Percentiles rank a stretch among this genome's conserved stretches.
Conservation (phyloP, 2,797 vertebrate genomes). For the Pelodytes ibericus region DNA sequence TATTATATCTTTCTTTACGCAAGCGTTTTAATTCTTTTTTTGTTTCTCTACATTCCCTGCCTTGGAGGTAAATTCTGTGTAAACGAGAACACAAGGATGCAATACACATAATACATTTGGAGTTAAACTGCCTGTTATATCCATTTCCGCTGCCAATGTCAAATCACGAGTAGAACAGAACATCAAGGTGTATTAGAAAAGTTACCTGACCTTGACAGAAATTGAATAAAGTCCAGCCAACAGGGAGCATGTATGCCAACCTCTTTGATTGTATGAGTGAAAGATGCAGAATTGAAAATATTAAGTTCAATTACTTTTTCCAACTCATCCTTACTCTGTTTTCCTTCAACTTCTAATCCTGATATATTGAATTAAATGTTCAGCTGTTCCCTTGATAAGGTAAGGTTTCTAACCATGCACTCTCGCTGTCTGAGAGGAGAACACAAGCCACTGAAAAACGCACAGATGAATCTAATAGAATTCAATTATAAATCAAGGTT, state of each 20-base stretch:
- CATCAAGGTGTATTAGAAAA: conserved; percentile 29
- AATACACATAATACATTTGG: too few species aligned
- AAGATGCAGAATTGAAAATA: conserved; percentile 30
- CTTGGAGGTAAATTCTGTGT: too few species aligned
- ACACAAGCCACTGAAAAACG: background rate
- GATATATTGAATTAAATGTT: conserved; percentile 43
- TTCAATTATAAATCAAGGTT: conserved; percentile 10
- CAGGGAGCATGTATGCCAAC: conserved; percentile 19
- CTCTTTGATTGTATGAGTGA: conserved; percentile 23
- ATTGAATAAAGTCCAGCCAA: conserved; percentile 5
- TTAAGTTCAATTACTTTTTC: conserved; percentile 46
- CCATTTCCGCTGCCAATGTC: too few species aligned
- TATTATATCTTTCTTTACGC: too few species aligned
- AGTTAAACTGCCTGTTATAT: too few species aligned
- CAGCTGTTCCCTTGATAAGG: conserved; percentile 22
- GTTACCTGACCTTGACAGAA: conserved; percentile 27
- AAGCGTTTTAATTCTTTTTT: too few species aligned
- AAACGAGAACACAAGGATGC: too few species aligned
- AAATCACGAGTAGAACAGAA: conserved; percentile 10
- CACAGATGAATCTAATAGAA: background rate
- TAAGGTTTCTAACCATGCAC: conserved; percentile 1
- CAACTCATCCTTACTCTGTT: conserved; percentile 27
- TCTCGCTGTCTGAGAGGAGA: conserved; percentile 1
- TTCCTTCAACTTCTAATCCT: conserved; percentile 31
- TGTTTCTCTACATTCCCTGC: too few species aligned